Base-by-base conservation (phyloP, 1,140 invertebrate genomes). In the Bilobella aurantiaca region DNA sequence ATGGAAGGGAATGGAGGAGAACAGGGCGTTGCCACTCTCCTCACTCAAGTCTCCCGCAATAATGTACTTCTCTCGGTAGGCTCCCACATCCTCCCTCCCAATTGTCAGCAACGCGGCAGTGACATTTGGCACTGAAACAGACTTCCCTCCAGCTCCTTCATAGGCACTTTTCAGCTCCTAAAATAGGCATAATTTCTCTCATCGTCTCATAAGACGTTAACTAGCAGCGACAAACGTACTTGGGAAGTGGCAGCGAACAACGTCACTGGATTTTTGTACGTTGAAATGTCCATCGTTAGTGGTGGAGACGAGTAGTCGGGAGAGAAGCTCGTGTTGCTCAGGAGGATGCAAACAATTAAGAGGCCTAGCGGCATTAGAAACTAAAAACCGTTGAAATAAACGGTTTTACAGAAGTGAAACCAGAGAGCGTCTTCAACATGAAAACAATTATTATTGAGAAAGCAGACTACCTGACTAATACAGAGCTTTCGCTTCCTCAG, bases 1-100 rank as follows among this genome's bases (percentile, higher is more conserved):
- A 75, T 91, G 89, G 74, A 83, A 84, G 0, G 87, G 77, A 18
- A 75, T 74, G n/a, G 79, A 79, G 1, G 81, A 81, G 74, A 79
- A 84, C 49, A 82, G 34, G 3, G 68, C 70, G 25, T 62, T 70
- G 18, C 62, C 8, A 21, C 42, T 28, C 28, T 53, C 32, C 2
- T 25, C 18, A 30, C 56, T 72, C 12, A 70, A 53, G 12, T 70
- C 68, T 14, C 64, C 68, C 21, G 64, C 72, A 27, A 73, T 62
- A 31, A 73, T 69, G 42, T 70, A 68, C 18, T 31, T 42, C 46
- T 68, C 71, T 47, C 71, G 32, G 57, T 68, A 73, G 12, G 23
- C 1, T 1, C 64, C 69, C 46, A 70, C 53, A 23, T 73, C 62
- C 21, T 14, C n/a, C 2, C 29, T n/a, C 14, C 71, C 68, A 62